phyloP scores from a whole-genome alignment of 1,140 invertebrate species.

The Zelostemma sp. region DNA sequence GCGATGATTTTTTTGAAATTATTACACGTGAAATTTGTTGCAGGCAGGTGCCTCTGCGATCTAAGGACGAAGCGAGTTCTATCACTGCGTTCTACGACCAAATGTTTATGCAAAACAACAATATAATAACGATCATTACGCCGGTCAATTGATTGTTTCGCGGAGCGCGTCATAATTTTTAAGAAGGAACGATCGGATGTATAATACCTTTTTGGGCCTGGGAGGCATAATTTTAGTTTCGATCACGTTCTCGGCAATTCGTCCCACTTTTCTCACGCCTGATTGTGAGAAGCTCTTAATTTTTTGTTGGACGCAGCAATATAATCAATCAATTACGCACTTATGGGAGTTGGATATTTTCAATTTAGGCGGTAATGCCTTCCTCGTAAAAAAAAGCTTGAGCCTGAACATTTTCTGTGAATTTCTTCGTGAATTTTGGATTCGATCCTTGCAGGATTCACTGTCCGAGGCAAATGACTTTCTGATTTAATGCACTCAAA shows the following conservation, averaged over 20 bases:
- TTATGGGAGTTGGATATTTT: slow-evolving; percentile 15
- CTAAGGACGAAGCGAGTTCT: slow-evolving; percentile 28
- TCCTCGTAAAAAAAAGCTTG: too few species aligned
- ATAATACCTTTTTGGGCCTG: slow-evolving; percentile 23
- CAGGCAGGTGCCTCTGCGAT: slow-evolving; percentile 16
- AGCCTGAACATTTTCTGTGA: too few species aligned
- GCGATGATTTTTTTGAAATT: slow-evolving; percentile 6
- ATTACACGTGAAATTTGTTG: slow-evolving; percentile 35
- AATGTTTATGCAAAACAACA: slow-evolving; percentile 20
- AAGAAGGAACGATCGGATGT: slow-evolving; percentile 12
- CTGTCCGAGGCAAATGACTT: background rate
- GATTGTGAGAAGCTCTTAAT: slow-evolving; percentile 24
- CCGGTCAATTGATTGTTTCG: slow-evolving; percentile 37
- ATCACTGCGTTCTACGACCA: slow-evolving; percentile 18
- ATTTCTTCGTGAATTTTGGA: background rate
- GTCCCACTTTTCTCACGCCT: slow-evolving; percentile 39
- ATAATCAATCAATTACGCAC: slow-evolving; percentile 24
- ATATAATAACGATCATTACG: slow-evolving; percentile 22
- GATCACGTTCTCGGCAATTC: slow-evolving; percentile 31
- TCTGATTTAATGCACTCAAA: slow-evolving; percentile 10
- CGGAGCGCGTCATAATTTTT: slow-evolving; percentile 20
- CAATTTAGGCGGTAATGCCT: background rate
- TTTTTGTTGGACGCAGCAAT: slow-evolving; percentile 13
- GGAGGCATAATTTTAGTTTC: slow-evolving; percentile 21
- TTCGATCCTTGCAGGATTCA: background rate